Percentiles rank a stretch among this genome's conserved stretches.
Conservation (phyloP, 1,140 invertebrate species). For the Musca domestica region DNA sequence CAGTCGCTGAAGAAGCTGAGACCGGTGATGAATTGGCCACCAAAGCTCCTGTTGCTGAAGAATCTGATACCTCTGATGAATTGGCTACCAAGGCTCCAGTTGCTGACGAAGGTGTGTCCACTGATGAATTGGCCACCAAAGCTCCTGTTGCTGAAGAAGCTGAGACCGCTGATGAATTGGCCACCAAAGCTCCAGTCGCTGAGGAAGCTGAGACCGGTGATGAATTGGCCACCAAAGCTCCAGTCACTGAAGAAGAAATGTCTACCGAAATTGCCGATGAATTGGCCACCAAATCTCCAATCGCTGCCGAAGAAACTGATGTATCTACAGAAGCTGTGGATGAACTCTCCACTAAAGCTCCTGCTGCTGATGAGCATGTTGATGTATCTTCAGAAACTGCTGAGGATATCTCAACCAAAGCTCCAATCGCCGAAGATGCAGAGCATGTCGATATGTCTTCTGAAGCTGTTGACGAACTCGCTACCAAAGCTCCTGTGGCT, state of each 20-base stretch:
- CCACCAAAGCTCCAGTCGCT: slow-evolving; percentile 19
- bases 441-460: neutral
- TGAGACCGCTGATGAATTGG: slow-evolving; percentile 13
- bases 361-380: neutral
- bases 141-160: neutral
- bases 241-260: neutral
- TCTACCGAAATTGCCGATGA: neutral
- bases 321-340: neutral
- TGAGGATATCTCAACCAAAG: slow-evolving; percentile 3
- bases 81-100: neutral
- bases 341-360: slow-evolving; percentile 24
- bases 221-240: neutral
- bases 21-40: neutral
- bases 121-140: neutral
- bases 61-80: neutral
- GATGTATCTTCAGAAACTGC: no score
- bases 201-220: neutral
- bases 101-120: slow-evolving; percentile 14
- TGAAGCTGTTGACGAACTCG: neutral
- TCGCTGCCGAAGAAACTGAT: slow-evolving; percentile 17
- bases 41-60: neutral
- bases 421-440: slow-evolving; percentile 23
- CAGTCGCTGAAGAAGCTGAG: neutral
- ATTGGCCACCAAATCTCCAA: neutral
- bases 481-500: slow-evolving; percentile 21